Base-by-base conservation (phyloP, 2,888 invertebrate genomes). In the Sarcophaga variegata region DNA sequence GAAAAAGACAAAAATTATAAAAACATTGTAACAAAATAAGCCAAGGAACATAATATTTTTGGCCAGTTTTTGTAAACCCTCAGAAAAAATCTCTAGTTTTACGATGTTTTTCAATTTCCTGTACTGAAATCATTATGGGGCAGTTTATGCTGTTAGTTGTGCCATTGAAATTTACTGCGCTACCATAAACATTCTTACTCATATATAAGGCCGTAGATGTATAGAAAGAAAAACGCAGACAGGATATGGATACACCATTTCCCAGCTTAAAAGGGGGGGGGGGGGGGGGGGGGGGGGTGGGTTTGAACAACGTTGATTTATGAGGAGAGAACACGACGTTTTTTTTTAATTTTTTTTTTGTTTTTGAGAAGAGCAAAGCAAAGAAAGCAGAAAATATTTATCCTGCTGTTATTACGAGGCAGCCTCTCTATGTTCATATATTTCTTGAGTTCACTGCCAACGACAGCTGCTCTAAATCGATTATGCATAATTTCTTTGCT, bases 381-480 rank as follows among this genome's bases (percentile, higher is more conserved):
- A 49, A 27, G 20, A 54, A 27, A 54, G 17, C 60, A 71, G 54
- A 54, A 54, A 63, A 66, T 66, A 77, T 78, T 72, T 59, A 72
- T 72, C 60, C 72, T 83, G 71, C 77, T 83, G 78, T 78, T 83
- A 67, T 78, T 78, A 72, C 62, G n/a, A 22, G 62, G n/a, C n/a
- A 62, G 66, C 60, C 72, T 45, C n/a, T 37, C 6, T 67, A 8
- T 67, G 10, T 80, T 71, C 66, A 72, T 67, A 77, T 83, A 67
- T 76, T 86, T 76, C 76, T 83, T 80, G 54, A 78, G 77, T 84
- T 81, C 87, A 82, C 84, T 84, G 87, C 75, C 87, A 87, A 87
- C 87, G 87, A 87, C 87, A 87, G 87, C 84, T 87, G 84, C 74
- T 84, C 79, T 84, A 81, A 87, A 87, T 87, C 87, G 87, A 87